A percentile compares a stretch with the other conserved stretches of the same genome.
phyloP scores from a whole-genome alignment of 1,140 invertebrate species.

The Pantala flavescens region DNA sequence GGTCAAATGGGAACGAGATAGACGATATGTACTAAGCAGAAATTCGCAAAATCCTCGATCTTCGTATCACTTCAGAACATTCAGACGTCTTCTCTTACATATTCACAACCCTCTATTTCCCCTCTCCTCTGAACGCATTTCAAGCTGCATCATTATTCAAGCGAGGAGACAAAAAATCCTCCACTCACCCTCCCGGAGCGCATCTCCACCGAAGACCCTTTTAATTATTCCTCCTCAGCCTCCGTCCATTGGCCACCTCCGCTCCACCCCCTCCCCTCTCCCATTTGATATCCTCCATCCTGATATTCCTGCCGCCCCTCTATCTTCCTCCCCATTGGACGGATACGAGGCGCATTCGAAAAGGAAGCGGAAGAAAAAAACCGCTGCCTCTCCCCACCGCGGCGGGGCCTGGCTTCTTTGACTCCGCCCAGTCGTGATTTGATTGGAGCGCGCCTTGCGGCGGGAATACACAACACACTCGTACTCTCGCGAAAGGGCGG shows the following conservation, averaged over 20 bases:
- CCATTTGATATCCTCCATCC: background rate
- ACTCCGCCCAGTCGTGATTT: slow-evolving; percentile 7
- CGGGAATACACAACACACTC: background rate
- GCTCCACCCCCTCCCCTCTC: background rate
- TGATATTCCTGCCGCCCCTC: background rate
- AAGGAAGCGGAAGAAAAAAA: background rate
- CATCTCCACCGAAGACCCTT: background rate
- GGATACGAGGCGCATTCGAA: background rate
- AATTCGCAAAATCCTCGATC: too few species aligned
- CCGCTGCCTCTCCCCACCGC: background rate
- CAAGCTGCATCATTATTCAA: too few species aligned
- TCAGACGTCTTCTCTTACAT: too few species aligned
- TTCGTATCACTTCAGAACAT: too few species aligned
- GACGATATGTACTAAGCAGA: too few species aligned
- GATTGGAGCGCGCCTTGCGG: background rate
- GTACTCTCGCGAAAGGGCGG: background rate
- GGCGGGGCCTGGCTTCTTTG: background rate
- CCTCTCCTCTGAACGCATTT: too few species aligned
- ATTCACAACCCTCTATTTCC: too few species aligned
- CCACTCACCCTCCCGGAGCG: background rate
- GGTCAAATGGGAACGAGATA: too few species aligned
- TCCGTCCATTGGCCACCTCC: background rate
- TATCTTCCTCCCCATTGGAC: background rate
- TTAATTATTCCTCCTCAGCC: background rate
- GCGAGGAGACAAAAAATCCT: too few species aligned